Evolutionary conservation across 2,113 vertebrate species (phyloP).

Genomic region (Cebidichthys violaceus): DNA sequence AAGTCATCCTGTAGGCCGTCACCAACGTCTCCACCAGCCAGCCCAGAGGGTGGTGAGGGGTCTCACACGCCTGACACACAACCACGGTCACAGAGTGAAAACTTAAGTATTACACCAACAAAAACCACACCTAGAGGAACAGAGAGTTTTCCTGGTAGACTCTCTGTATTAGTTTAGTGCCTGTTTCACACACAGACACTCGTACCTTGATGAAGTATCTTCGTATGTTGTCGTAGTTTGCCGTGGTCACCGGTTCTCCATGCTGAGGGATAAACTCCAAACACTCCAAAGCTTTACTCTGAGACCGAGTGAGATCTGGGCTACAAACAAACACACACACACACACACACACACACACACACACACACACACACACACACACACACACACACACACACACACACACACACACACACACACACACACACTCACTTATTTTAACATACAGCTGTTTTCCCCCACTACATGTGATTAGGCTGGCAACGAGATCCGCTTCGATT

Average conservation of each 20-base stretch:
- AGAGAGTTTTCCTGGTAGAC: neutral
- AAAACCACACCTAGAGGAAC: neutral
- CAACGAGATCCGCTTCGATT: too few relatives aligned
- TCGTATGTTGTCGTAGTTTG: constrained; percentile 91
- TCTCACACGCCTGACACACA: constrained; percentile 89
- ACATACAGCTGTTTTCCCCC: neutral
- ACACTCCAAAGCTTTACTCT: constrained; percentile 92
- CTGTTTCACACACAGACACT: too few relatives aligned
- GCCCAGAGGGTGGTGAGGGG: constrained; percentile 93
- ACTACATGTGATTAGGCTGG: too few relatives aligned
- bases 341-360: constrained; percentile 37
- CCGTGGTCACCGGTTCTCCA: constrained; percentile 87
- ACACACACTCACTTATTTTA: constrained; percentile 10
- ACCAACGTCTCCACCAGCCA: constrained; percentile 95
- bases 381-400: constrained; percentile 42
- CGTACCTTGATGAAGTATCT: constrained; percentile 94
- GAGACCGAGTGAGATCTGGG: constrained; percentile 87
- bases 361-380: too few relatives aligned
- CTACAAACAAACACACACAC: constrained; percentile 63
- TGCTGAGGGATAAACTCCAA: constrained; percentile 96
- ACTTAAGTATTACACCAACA: neutral
- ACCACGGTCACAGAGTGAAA: neutral
- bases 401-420: constrained; percentile 42
- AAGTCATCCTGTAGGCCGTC: constrained; percentile 97
- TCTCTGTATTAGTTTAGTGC: too few relatives aligned